Evolutionary conservation across 2,797 vertebrate genomes (phyloP).

Genomic region (Notamacropus eugenii): DNA sequence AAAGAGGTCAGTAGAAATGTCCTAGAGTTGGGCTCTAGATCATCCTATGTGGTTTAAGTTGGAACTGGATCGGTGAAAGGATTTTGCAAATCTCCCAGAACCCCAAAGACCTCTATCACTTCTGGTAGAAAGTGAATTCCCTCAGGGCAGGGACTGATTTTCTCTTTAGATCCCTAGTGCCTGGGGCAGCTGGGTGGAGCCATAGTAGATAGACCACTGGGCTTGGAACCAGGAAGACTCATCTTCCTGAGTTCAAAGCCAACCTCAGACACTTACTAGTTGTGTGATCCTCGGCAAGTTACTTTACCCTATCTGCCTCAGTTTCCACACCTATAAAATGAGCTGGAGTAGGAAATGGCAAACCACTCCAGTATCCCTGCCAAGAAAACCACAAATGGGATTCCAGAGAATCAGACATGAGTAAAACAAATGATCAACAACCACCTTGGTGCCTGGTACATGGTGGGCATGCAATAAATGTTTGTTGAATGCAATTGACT

Average conservation of each 20-base stretch:
- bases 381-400: no score
- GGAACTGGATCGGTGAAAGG: background rate
- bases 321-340: background rate
- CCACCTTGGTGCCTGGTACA: no score
- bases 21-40: background rate
- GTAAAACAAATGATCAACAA: no score
- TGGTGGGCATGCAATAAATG: no score
- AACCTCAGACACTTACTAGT: no score
- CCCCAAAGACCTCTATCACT: background rate
- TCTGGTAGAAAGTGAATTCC: no score
- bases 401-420: no score
- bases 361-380: no score
- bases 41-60: background rate
- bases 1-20: background rate
- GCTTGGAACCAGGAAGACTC: no score
- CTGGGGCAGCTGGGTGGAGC: background rate
- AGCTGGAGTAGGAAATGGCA: background rate
- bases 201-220: rapidly evolving
- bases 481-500: no score
- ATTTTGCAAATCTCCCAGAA: background rate
- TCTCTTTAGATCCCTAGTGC: background rate
- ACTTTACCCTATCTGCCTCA: background rate
- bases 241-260: background rate
- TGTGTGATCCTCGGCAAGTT: background rate
- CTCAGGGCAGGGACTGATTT: background rate